Percentiles rank a stretch among this genome's conserved stretches.
phyloP scores from a whole-genome alignment of 2,113 vertebrate genomes.

The Rhea pennata region DNA sequence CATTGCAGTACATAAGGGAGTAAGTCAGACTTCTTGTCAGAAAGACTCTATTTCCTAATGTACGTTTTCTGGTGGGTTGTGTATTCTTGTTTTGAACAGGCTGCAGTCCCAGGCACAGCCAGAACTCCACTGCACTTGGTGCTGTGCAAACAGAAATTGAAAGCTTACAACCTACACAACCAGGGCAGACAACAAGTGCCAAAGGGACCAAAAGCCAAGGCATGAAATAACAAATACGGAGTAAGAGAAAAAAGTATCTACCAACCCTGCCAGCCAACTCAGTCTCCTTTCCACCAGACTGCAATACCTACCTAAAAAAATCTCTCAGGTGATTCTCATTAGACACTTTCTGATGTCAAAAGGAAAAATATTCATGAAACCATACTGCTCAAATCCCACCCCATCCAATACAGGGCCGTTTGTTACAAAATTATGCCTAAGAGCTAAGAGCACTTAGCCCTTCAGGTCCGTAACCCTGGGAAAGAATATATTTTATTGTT shows the following conservation, averaged over 20 bases:
- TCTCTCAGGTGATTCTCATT: neutral
- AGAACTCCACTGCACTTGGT: neutral
- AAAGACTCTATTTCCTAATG: neutral
- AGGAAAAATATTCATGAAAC: neutral
- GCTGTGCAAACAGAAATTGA: neutral
- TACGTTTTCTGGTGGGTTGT: neutral
- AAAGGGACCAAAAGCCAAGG: neutral
- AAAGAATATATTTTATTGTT: neutral
- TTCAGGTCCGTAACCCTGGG: neutral
- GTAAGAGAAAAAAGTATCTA: neutral
- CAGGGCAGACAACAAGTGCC: neutral
- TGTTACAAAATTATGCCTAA: neutral
- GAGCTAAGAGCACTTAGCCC: neutral
- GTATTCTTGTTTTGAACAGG: neutral
- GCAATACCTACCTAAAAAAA: neutral
- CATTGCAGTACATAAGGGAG: neutral
- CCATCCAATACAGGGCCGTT: neutral
- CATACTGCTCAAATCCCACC: neutral
- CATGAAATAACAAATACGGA: neutral
- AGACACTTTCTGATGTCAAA: neutral
- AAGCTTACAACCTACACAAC: neutral
- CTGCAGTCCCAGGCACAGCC: neutral
- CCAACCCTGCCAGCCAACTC: neutral
- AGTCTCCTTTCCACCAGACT: neutral
- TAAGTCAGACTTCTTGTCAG: neutral